phyloP scores from a whole-genome alignment of 2,113 vertebrate genomes.

The Pheucticus melanocephalus region DNA sequence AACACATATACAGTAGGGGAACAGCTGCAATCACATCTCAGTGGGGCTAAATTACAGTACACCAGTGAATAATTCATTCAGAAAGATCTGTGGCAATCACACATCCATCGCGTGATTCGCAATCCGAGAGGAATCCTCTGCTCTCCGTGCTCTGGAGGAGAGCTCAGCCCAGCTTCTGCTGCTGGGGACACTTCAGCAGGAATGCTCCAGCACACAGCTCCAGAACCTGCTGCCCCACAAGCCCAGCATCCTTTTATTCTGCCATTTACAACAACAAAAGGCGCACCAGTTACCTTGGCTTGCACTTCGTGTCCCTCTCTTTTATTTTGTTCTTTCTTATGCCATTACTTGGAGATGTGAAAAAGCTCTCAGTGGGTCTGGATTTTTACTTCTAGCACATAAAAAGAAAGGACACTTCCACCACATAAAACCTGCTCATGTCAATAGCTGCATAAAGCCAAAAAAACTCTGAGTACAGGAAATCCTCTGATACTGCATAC shows the following conservation, averaged over 20 bases:
- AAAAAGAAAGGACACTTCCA: neutral
- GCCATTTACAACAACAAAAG: neutral
- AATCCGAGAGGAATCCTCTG: conserved; percentile 37
- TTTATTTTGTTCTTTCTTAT: neutral
- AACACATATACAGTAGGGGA: conserved; percentile 47
- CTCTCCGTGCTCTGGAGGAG: neutral
- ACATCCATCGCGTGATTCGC: conserved; percentile 18
- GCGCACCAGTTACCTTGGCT: neutral
- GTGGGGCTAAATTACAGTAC: conserved; percentile 51
- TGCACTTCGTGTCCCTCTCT: neutral
- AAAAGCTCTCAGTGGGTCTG: neutral
- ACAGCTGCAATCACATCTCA: conserved; percentile 62
- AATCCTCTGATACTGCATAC: neutral
- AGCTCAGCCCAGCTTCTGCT: neutral
- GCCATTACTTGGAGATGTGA: neutral
- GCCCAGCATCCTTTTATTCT: neutral
- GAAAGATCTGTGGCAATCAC: conserved; percentile 47
- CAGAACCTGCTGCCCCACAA: neutral
- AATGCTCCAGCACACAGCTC: neutral
- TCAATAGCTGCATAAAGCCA: neutral
- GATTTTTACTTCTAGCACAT: neutral
- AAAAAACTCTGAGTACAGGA: neutral
- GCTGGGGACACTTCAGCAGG: neutral
- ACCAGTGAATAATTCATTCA: conserved; percentile 61
- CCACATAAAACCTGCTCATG: neutral